A percentile compares a stretch with the other conserved stretches of the same genome.
Evolutionary conservation across 2,888 invertebrate species (phyloP).

Genomic region (Trissolcus japonicus): DNA sequence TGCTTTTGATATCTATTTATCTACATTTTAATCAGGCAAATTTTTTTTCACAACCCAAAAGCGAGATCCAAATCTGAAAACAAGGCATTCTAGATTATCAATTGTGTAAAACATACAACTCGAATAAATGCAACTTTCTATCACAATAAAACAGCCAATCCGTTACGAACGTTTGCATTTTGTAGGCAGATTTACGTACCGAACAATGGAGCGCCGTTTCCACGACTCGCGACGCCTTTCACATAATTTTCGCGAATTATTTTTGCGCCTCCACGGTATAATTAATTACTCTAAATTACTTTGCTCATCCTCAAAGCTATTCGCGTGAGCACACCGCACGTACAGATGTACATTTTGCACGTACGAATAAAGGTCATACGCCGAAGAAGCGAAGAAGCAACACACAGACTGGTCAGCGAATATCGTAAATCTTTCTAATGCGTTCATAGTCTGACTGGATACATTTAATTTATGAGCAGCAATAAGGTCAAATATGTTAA

Average conservation of each 20-base stretch:
- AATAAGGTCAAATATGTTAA: conserved; percentile 63
- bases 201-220: conserved; percentile 28
- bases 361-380: conserved; percentile 55
- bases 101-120: conserved; percentile 32
- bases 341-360: conserved; percentile 8
- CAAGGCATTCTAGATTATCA: conserved; percentile 32
- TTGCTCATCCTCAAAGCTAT: background rate
- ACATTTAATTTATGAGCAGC: conserved; percentile 60
- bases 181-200: conserved; percentile 1
- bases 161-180: conserved; percentile 1
- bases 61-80: conserved; percentile 7
- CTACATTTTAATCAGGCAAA: conserved; percentile 5
- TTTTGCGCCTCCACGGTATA: conserved; percentile 11
- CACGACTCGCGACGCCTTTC: conserved; percentile 10
- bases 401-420: conserved; percentile 40
- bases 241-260: conserved; percentile 27
- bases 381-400: conserved; percentile 25
- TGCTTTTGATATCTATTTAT: conserved; percentile 1
- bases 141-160: conserved; percentile 25
- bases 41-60: conserved; percentile 2
- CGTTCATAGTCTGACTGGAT: conserved; percentile 57
- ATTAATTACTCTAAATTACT: conserved; percentile 40
- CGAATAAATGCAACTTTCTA: conserved; percentile 27
- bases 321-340: background rate
- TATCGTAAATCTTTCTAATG: conserved; percentile 61